Base-by-base conservation (phyloP, 2,113 vertebrate genomes). In the Oreochromis aureus region DNA sequence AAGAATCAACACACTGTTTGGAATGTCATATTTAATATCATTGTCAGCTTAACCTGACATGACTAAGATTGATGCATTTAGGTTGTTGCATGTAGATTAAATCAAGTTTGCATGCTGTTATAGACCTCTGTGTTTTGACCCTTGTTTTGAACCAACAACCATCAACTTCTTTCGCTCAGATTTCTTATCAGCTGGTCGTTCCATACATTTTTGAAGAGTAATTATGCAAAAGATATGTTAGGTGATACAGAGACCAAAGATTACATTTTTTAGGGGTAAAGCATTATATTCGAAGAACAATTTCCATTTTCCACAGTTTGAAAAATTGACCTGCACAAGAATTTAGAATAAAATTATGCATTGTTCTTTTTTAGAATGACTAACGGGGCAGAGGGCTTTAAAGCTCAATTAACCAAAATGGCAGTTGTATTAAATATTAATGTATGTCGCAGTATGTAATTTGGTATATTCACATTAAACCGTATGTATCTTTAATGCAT, bases 371-470 rank as follows among this genome's bases (percentile, higher is more conserved):
- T 51, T 19, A 51, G 10, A 13, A 51, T 51, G 46, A 78, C 12
- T 78, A 32, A 78, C 0, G 1, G 0, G 44, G 10, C 44, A 1
- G 44, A 19, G 4, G 27, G 24, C 18, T 78, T 78, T 51, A 78
- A 51, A 51, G 71, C 10, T 51, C 71, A 51, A 32, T n/a, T 51
- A 78, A 32, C 44, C 24, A 51, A 51, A 78, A 32, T 32, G 2
- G 27, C 16, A 51, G 46, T 53, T 48, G 11, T 6, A 13, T 53
- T 32, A 78, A 32, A 78, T 78, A 53, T 78, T 51, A 2, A 78
- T 53, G 18, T 12, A 53, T 78, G 53, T 53, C 0, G 3, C 46
- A 34, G n/a, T 51, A 34, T 32, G 10, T n/a, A 78, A 13, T 78
- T 78, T 53, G 27, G 27, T 30, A 3, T 32, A n/a, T 78, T 53